Percentiles rank a stretch among this genome's conserved stretches.
These are phyloP conservation scores for Suricata suricatta DNA, from an alignment of 2,113 vertebrate genomes.

Conservation along the genomic window DNA sequence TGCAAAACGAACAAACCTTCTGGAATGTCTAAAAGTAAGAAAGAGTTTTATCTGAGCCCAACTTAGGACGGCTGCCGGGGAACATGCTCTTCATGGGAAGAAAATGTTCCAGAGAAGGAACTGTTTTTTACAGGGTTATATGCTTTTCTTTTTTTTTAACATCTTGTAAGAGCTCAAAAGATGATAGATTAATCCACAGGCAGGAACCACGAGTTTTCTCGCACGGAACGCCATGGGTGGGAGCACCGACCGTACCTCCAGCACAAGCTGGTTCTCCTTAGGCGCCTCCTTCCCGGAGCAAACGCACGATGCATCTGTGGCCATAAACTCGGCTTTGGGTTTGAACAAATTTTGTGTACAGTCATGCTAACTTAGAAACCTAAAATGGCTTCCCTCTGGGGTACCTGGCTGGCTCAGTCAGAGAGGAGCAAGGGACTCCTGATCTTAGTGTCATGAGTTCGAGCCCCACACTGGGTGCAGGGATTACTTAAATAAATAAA, in stretches of 20 bases:
- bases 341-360: not conserved
- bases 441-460: no score
- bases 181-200: not conserved
- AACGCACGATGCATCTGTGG: not conserved
- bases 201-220: not conserved
- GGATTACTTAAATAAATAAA: no score
- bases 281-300: not conserved
- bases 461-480: no score
- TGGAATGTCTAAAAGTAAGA: not conserved
- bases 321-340: not conserved
- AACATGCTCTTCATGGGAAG: not conserved
- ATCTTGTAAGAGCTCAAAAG: not conserved
- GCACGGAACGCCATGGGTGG: not conserved
- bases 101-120: not conserved
- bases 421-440: no score
- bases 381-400: not conserved
- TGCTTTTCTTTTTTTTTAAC: not conserved
- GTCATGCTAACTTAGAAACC: not conserved
- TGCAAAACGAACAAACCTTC: not conserved
- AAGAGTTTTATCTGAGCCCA: not conserved
- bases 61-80: not conserved
- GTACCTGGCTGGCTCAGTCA: no score
- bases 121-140: not conserved
- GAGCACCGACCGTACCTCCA: not conserved
- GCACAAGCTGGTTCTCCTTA: not conserved